Base-by-base conservation (phyloP, 2,113 vertebrate species). In the Stomatorhinus ivindoensis region DNA sequence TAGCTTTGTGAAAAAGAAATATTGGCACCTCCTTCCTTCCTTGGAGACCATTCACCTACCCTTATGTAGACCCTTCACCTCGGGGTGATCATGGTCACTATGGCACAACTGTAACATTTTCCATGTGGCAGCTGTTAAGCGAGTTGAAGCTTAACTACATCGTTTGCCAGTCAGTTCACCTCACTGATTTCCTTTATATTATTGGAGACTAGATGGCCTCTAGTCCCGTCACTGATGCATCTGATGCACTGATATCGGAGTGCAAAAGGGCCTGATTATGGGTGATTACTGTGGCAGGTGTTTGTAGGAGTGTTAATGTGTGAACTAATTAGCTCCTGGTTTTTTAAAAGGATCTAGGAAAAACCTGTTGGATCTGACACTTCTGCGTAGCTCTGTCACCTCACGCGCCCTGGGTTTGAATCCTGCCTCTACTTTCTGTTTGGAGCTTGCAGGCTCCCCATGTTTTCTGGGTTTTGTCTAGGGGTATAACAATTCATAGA, bases 141-240 rank as follows among this genome's bases (percentile, higher is more conserved):
- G 31, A 94, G 85, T 91, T 93, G 94, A 92, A 80, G 42, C 92
- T 90, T 46, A 90, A 86, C 90, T 61, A 0, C 90, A 48, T 19
- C 95, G 92, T 95, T 95, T 95, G 93, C 93, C 90, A 94, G 92
- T 42, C 91, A 90, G 92, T 95, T 95, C 95, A 90, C 92, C 90
- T 91, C 94, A 91, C 92, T 92, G 92, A 92, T 92, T 80, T 89
- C 89, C 87, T 91, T 87, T 86, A 89, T 94, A 92, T 92, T 91
- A 95, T 91, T 88, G 46, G 24, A 7, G 53, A 44, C 27, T 13
- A 19, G 10, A 53, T 35, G 3, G 27, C 48, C 48, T 31, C 24
- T 42, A 10, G 7, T 7, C 0, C 9, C 89, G 80, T 69, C 0
- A 80, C 2, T 80, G 73, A 80, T 42, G 73, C 31, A 39, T 42